These are phyloP conservation scores for Mastomys natalensis DNA, from an alignment of 2,113 vertebrate species.

Conservation along the genomic window DNA sequence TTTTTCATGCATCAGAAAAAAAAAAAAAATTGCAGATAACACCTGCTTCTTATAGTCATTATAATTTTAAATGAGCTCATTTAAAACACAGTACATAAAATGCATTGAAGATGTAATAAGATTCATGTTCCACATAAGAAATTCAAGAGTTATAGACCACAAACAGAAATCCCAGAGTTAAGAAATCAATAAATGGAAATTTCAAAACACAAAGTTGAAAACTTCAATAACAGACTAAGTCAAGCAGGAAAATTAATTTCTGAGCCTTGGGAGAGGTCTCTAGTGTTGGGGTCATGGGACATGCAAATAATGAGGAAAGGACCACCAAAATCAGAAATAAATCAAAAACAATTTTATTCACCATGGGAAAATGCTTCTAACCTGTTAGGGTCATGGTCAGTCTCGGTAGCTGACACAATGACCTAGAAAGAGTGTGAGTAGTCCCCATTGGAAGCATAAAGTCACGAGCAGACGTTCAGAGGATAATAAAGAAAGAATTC, in stretches of 20 bases:
- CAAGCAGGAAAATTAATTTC: neutral
- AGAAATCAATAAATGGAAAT: neutral
- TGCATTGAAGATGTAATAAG: neutral
- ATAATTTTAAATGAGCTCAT: neutral
- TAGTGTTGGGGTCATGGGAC: neutral
- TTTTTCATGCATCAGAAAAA: conserved; percentile 5
- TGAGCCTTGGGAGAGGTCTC: neutral
- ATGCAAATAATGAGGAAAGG: too few relatives aligned
- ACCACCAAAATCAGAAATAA: too few relatives aligned
- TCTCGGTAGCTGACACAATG: too few relatives aligned
- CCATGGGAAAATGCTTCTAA: too few relatives aligned
- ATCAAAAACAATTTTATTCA: too few relatives aligned
- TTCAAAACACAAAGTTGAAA: neutral
- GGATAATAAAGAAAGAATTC: too few relatives aligned
- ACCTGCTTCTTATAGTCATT: neutral
- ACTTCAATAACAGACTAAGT: neutral
- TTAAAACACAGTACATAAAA: neutral
- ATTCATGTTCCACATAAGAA: neutral
- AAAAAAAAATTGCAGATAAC: neutral
- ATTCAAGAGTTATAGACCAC: neutral
- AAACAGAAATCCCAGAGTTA: neutral
- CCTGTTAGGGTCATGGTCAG: too few relatives aligned
- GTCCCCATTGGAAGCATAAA: too few relatives aligned
- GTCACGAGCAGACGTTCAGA: too few relatives aligned
- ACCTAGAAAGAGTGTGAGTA: too few relatives aligned